These are phyloP conservation scores for Lithosia quadra DNA, from an alignment of 2,888 invertebrate species.

Conservation along the genomic window DNA sequence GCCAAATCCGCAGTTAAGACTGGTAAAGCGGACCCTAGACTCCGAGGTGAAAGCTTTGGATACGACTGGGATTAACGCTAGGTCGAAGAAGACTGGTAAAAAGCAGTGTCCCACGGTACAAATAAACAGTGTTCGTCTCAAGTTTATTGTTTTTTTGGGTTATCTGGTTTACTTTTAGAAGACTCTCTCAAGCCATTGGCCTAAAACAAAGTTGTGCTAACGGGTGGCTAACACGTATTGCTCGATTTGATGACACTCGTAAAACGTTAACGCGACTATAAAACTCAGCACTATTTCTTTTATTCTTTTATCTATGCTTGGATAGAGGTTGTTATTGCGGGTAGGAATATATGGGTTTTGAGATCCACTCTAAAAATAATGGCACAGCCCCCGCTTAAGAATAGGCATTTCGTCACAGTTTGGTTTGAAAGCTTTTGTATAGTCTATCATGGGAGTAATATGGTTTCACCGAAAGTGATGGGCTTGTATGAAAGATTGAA, in stretches of 20 bases:
- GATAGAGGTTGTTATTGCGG: slow-evolving; percentile 19
- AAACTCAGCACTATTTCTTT: slow-evolving; percentile 32
- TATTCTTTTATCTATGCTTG: slow-evolving; percentile 30
- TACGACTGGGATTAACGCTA: too few relatives aligned
- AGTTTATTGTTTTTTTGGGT: not conserved
- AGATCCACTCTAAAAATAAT: not conserved
- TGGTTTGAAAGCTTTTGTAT: not conserved
- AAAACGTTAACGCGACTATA: slow-evolving; percentile 49
- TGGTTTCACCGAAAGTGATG: not conserved
- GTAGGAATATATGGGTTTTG: slow-evolving; percentile 3
- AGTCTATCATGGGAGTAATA: not conserved
- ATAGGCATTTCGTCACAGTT: not conserved
- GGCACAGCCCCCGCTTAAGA: not conserved
- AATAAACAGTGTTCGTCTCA: not conserved
- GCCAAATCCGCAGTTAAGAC: too few relatives aligned
- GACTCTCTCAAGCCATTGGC: not conserved
- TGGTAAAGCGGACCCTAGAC: too few relatives aligned
- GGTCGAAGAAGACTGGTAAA: too few relatives aligned
- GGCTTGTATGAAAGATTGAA: not conserved
- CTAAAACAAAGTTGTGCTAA: slow-evolving; percentile 22
- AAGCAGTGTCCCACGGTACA: not conserved
- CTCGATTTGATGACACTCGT: slow-evolving; percentile 51
- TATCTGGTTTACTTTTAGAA: not conserved
- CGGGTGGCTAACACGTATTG: slow-evolving; percentile 33
- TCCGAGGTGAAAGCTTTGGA: too few relatives aligned